These are phyloP conservation scores for Rhyacophila evoluta DNA, from an alignment of 2,888 invertebrate species.

Conservation along the genomic window DNA sequence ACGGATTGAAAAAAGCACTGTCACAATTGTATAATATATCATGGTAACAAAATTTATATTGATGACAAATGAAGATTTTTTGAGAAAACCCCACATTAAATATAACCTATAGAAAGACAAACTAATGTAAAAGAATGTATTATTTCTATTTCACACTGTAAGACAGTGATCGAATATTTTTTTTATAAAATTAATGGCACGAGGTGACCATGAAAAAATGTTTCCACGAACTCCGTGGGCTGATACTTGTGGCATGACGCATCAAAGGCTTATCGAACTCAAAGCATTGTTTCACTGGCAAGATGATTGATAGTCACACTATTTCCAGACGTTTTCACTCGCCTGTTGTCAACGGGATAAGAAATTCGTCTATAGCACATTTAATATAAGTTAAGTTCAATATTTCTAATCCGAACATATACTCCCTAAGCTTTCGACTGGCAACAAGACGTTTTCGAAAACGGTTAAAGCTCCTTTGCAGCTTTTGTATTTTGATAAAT, in stretches of 20 bases:
- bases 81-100: no score
- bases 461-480: no score
- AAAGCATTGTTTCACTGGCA: slow-evolving; percentile 25
- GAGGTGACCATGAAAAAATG: slow-evolving; percentile 25
- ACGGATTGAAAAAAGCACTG: no score
- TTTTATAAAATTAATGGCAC: neutral
- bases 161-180: slow-evolving; percentile 4
- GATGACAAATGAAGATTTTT: no score
- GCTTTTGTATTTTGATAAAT: no score
- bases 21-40: no score
- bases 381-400: no score
- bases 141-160: neutral
- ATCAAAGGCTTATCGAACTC: neutral
- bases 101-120: neutral
- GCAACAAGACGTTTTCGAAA: no score
- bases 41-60: no score
- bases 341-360: slow-evolving; percentile 4
- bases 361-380: no score
- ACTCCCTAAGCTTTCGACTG: no score
- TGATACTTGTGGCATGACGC: neutral
- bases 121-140: neutral
- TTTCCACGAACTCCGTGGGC: neutral
- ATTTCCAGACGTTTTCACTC: neutral
- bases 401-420: no score
- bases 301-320: slow-evolving; percentile 23